Conservation (phyloP, 1,140 invertebrate species). For the Halesus radiatus region DNA sequence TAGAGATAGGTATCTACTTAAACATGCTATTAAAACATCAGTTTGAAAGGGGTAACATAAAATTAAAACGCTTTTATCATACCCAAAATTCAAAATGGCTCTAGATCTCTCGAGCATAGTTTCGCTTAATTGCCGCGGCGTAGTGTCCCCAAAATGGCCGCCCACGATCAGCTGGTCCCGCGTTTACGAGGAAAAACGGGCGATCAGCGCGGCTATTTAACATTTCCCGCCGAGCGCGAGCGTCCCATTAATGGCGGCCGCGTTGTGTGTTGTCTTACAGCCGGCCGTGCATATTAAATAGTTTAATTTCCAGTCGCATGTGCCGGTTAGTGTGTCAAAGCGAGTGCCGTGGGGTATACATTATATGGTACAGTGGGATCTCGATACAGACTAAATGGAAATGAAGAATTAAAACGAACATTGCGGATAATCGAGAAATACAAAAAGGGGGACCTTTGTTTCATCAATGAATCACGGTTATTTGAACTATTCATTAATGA, state of each 20-base stretch:
- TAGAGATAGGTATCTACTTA: too few species aligned
- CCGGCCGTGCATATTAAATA: constrained; percentile 17
- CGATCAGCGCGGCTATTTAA: not conserved
- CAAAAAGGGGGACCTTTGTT: too few species aligned
- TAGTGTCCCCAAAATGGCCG: not conserved
- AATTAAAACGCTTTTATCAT: not conserved
- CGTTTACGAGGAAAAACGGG: constrained; percentile 6
- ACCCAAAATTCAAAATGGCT: not conserved
- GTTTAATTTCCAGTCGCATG: not conserved
- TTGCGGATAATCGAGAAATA: too few species aligned
- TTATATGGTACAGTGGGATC: too few species aligned
- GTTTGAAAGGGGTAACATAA: too few species aligned
- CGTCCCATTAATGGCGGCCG: constrained; percentile 1
- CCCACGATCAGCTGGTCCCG: constrained; percentile 24
- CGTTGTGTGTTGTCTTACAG: not conserved
- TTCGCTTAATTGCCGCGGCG: constrained; percentile 6
- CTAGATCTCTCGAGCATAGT: not conserved
- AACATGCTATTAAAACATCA: too few species aligned
- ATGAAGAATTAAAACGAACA: too few species aligned
- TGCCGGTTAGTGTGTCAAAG: not conserved
- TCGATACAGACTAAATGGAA: too few species aligned
- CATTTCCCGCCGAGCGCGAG: constrained; percentile 3
- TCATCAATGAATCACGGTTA: too few species aligned
- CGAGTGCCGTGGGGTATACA: not conserved
- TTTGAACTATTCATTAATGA: too few species aligned